A percentile compares a stretch with the other conserved stretches of the same genome.
phyloP scores from a whole-genome alignment of 2,888 invertebrate species.

The Polietes domitor region DNA sequence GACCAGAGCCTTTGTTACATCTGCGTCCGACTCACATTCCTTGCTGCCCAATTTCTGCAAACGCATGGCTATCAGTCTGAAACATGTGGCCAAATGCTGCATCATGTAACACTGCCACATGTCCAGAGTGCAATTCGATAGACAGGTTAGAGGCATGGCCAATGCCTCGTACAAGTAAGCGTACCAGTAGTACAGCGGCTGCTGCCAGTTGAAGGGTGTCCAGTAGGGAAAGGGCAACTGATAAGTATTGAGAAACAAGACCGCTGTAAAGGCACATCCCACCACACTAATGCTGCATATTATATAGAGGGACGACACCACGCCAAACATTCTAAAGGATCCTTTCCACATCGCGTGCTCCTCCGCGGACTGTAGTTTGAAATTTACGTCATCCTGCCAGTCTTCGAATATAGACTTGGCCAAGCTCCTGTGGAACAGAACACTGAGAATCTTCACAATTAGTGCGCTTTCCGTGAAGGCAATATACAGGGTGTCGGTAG shows the following conservation, averaged over 20 bases:
- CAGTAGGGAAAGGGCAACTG: conserved; percentile 75
- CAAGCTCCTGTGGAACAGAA: conserved; percentile 69
- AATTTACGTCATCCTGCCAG: conserved; percentile 63
- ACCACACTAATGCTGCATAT: conserved; percentile 51
- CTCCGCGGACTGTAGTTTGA: conserved; percentile 62
- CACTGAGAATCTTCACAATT: conserved; percentile 74
- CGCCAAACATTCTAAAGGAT: conserved; percentile 67
- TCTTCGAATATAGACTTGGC: conserved; percentile 69
- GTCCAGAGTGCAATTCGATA: conserved; percentile 72
- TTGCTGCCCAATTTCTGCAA: conserved; percentile 65
- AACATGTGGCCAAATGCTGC: conserved; percentile 73
- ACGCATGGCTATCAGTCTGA: conserved; percentile 72
- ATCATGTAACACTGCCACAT: conserved; percentile 73
- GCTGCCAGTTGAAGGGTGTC: conserved; percentile 75
- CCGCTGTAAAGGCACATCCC: conserved; percentile 66
- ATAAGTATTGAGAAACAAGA: conserved; percentile 64
- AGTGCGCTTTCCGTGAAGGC: conserved; percentile 73
- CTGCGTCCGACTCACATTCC: conserved; percentile 1
- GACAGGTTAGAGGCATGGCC: conserved; percentile 72
- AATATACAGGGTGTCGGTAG: conserved; percentile 75
- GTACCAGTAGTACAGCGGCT: conserved; percentile 68
- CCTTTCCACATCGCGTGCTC: conserved; percentile 70
- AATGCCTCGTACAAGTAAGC: conserved; percentile 73
- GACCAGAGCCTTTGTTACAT: conserved; percentile 34
- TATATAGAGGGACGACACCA: conserved; percentile 66